These are phyloP conservation scores for Aspiorhynchus laticeps DNA, from an alignment of 2,113 vertebrate genomes.

Conservation along the genomic window DNA sequence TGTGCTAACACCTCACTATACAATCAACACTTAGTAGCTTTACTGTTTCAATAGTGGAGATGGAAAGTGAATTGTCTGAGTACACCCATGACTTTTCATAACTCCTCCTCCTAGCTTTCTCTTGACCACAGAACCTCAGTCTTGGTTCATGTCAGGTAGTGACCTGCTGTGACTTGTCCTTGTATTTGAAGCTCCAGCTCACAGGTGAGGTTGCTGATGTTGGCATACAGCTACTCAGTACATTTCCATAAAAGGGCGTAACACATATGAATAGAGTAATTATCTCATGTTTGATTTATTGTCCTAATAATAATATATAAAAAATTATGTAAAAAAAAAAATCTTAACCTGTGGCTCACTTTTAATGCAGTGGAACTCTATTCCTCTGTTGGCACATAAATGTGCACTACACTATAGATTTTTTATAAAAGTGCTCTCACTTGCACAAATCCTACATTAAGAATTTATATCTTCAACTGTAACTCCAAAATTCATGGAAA, in stretches of 20 bases:
- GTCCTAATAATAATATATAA: not conserved
- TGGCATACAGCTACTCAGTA: not conserved
- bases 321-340: too few relatives aligned
- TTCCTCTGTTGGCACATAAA: too few relatives aligned
- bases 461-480: too few relatives aligned
- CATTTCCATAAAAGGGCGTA: not conserved
- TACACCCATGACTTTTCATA: not conserved
- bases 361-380: too few relatives aligned
- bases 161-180: slow-evolving; percentile 54
- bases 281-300: not conserved
- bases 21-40: not conserved
- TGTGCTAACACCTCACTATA: not conserved
- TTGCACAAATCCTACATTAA: too few relatives aligned
- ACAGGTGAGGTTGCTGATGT: slow-evolving; percentile 32
- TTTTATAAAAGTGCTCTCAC: too few relatives aligned
- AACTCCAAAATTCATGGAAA: too few relatives aligned
- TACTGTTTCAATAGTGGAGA: not conserved
- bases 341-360: too few relatives aligned
- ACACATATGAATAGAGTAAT: not conserved
- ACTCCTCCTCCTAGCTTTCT: not conserved
- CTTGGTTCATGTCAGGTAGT: slow-evolving; percentile 41
- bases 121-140: slow-evolving; percentile 1
- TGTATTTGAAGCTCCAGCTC: slow-evolving; percentile 54
- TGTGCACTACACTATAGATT: too few relatives aligned
- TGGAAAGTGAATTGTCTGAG: not conserved